These are phyloP conservation scores for Phylloscopus collybita DNA, from an alignment of 2,797 vertebrate genomes.

Conservation along the genomic window DNA sequence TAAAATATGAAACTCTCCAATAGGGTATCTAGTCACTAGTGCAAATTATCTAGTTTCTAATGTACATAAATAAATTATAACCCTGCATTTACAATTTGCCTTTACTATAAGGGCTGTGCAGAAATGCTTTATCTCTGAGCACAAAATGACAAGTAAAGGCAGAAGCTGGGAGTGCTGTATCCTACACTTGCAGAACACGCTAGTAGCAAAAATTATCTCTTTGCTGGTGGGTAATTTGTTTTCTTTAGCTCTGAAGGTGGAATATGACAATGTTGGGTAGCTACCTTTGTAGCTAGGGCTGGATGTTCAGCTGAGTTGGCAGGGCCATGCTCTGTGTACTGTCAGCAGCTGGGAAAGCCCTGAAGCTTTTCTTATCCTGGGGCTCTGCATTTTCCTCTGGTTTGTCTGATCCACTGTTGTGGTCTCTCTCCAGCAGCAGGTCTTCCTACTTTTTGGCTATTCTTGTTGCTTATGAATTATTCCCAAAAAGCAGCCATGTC, in stretches of 20 bases:
- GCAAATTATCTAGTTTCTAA: slow-evolving; percentile 53
- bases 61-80: slow-evolving; percentile 45
- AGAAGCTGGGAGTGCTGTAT: background rate
- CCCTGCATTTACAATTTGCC: background rate
- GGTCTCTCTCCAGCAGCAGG: background rate
- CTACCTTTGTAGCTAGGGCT: background rate
- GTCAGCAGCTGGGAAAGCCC: background rate
- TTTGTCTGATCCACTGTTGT: background rate
- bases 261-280: background rate
- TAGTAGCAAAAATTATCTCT: background rate
- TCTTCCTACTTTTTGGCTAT: slow-evolving; percentile 22
- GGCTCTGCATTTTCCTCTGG: background rate
- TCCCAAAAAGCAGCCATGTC: background rate
- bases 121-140: slow-evolving; percentile 25
- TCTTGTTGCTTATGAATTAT: background rate
- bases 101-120: background rate
- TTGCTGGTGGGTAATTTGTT: background rate
- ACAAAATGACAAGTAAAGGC: background rate
- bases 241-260: background rate
- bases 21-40: slow-evolving; percentile 41
- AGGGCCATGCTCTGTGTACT: background rate
- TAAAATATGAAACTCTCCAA: slow-evolving; percentile 48
- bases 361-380: background rate
- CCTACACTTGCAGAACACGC: background rate
- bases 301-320: background rate